These are phyloP conservation scores for Poeciliopsis turneri DNA, from an alignment of 2,797 vertebrate genomes.

Conservation along the genomic window DNA sequence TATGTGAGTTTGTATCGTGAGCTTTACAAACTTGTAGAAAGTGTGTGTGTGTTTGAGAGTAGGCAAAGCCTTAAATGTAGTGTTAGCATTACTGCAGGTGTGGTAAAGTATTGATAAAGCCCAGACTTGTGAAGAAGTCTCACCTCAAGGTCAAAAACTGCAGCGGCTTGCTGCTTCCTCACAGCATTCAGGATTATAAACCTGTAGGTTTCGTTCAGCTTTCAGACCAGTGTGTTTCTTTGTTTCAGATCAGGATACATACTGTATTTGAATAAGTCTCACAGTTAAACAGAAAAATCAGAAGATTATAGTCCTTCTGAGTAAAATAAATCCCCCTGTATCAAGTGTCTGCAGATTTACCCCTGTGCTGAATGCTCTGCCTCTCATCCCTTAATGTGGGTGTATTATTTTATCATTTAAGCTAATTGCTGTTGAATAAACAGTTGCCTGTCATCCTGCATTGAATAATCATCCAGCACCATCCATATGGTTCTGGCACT, in stretches of 20 bases:
- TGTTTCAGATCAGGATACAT: constrained; percentile 21
- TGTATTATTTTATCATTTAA: constrained; percentile 89
- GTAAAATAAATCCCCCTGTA: constrained; percentile 23
- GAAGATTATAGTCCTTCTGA: constrained; percentile 19
- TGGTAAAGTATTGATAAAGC: constrained; percentile 74
- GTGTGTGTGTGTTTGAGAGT: neutral
- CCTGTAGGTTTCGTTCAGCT: constrained; percentile 21
- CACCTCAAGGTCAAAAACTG: constrained; percentile 61
- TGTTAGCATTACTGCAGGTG: constrained; percentile 57
- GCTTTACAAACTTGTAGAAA: neutral
- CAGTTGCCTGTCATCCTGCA: constrained; percentile 87
- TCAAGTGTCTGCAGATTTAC: constrained; percentile 12
- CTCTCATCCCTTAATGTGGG: constrained; percentile 63
- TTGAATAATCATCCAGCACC: constrained; percentile 92
- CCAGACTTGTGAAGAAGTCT: constrained; percentile 55
- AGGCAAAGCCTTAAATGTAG: constrained; percentile 47
- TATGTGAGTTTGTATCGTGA: constrained; percentile 13
- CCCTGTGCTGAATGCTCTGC: constrained; percentile 17
- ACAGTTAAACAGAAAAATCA: constrained; percentile 14
- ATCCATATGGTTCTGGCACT: constrained; percentile 86
- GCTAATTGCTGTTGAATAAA: constrained; percentile 95
- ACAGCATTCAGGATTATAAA: constrained; percentile 46
- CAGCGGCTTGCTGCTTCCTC: constrained; percentile 22
- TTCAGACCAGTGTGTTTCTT: neutral
- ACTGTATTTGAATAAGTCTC: constrained; percentile 12